These are phyloP conservation scores for Chydorus sphaericus DNA, from an alignment of 2,888 invertebrate genomes.

Conservation along the genomic window DNA sequence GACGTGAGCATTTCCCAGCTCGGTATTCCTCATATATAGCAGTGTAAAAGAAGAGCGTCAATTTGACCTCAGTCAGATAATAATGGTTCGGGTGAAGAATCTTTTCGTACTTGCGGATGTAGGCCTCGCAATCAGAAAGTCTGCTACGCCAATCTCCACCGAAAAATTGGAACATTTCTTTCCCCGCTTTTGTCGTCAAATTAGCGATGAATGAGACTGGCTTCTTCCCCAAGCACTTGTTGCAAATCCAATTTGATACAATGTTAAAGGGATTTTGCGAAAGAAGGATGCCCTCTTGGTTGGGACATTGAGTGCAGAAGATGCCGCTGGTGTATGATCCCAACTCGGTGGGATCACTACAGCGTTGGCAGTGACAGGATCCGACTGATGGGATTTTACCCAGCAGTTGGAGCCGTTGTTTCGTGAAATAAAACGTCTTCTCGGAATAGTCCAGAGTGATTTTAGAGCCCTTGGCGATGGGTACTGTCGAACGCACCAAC, in stretches of 20 bases:
- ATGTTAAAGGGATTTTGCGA: constrained; percentile 38
- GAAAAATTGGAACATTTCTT: constrained; percentile 18
- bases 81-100: constrained; percentile 53
- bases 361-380: constrained; percentile 52
- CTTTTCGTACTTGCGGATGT: constrained; percentile 29
- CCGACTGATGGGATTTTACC: constrained; percentile 60
- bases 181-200: constrained; percentile 17
- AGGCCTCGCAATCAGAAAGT: constrained; percentile 14
- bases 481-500: constrained; percentile 45
- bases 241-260: constrained; percentile 22
- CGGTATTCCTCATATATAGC: too few relatives aligned
- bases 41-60: too few relatives aligned
- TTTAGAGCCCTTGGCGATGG: constrained; percentile 46
- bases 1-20: too few relatives aligned
- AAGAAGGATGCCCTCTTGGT: constrained; percentile 42
- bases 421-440: too few relatives aligned
- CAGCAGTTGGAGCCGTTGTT: constrained; percentile 57
- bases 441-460: constrained; percentile 69
- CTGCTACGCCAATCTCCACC: constrained; percentile 12
- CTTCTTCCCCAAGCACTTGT: constrained; percentile 24
- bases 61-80: constrained; percentile 56
- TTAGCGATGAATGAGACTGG: not conserved
- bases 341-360: constrained; percentile 54
- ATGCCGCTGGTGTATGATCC: constrained; percentile 57
- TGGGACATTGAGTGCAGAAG: constrained; percentile 41